phyloP scores from a whole-genome alignment of 2,797 vertebrate genomes.

The Rhabdomys pumilio region DNA sequence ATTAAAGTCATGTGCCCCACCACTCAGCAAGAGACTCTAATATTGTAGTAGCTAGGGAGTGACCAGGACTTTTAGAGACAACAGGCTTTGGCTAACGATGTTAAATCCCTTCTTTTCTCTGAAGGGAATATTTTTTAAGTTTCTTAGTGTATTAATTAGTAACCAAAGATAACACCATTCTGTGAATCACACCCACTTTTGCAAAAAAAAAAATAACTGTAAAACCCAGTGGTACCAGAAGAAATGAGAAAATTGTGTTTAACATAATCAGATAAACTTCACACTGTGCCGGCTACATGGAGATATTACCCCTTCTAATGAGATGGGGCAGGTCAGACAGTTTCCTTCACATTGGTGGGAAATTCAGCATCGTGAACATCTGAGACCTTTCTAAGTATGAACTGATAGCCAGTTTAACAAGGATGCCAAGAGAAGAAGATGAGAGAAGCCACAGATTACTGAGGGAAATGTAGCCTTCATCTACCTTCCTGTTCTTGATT shows the following conservation, averaged over 20 bases:
- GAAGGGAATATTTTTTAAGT: slow-evolving; percentile 70
- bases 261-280: slow-evolving; percentile 13
- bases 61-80: slow-evolving; percentile 52
- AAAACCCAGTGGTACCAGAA: slow-evolving; percentile 29
- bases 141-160: slow-evolving; percentile 74
- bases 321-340: neutral
- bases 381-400: neutral
- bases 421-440: too few relatives aligned
- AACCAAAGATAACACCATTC: slow-evolving; percentile 59
- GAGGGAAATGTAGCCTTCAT: neutral
- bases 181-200: slow-evolving; percentile 32
- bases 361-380: neutral
- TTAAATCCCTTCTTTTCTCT: slow-evolving; percentile 11
- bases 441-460: neutral
- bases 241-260: neutral
- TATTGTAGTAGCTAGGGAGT: neutral
- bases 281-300: neutral
- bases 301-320: neutral
- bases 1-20: neutral
- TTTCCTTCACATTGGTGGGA: too few relatives aligned
- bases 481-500: neutral
- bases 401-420: neutral
- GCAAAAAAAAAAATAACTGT: neutral
- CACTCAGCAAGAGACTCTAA: neutral
- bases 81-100: slow-evolving; percentile 50